Evolutionary conservation across 2,797 vertebrate species (phyloP).

Genomic region (Carcharodon carcharias): DNA sequence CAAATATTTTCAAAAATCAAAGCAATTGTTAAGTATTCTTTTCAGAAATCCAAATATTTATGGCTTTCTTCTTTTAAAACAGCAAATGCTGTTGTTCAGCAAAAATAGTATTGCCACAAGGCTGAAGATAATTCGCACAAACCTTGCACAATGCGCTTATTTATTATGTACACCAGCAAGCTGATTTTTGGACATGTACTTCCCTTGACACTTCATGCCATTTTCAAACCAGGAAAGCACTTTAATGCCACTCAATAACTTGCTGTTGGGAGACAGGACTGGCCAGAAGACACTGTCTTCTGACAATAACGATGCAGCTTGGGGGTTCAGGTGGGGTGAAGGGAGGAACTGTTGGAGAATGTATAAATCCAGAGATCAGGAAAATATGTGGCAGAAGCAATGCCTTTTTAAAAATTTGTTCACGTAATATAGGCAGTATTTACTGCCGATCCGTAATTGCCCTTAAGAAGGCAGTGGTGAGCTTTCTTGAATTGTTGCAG

Average conservation of each 20-base stretch:
- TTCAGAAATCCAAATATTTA: background rate
- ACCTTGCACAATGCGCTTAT: background rate
- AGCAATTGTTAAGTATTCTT: background rate
- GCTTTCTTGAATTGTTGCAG: no score
- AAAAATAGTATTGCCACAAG: background rate
- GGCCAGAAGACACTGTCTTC: no score
- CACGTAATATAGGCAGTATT: no score
- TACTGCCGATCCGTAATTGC: no score
- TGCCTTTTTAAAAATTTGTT: no score
- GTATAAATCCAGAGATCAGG: no score
- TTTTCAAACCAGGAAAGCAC: background rate
- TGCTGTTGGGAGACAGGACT: background rate
- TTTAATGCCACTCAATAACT: background rate
- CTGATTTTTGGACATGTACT: no score
- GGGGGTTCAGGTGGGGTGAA: no score
- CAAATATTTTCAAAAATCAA: background rate
- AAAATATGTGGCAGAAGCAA: no score
- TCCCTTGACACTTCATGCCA: background rate
- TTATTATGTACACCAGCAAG: background rate
- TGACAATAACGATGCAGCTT: no score
- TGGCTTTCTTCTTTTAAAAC: background rate
- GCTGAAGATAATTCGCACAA: background rate
- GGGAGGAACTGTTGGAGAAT: no score
- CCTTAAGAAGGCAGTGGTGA: no score
- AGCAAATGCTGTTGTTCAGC: background rate